Base-by-base conservation (phyloP, 2,113 vertebrate genomes). In the Plecotus auritus region DNA sequence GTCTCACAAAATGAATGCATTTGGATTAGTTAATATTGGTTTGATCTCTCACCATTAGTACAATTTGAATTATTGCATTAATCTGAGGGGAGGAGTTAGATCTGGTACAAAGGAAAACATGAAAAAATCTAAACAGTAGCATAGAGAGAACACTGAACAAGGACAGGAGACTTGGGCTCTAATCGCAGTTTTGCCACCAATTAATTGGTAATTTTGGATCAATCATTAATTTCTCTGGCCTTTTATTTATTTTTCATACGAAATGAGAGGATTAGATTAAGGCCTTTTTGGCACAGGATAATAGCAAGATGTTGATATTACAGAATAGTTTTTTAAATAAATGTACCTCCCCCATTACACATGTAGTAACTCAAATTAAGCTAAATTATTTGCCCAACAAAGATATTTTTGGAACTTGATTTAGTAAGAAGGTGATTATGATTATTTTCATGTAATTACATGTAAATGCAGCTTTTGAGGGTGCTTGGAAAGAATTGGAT, bases 321-420 rank as follows among this genome's bases (percentile, higher is more conserved):
- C 56, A 87, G 64, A 94, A 59, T 78, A 78, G 22, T 47, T 94
- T 81, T 84, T 85, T 14, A 69, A 92, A 73, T 85, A 85, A 66
- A 51, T 22, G 4, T 40, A 56, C 6, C 17, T 7, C 10, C 26
- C 10, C 4, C 47, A 26, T 90, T 49, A 64, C 8, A 45, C 7
- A 42, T 69, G 18, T 16, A 17, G 18, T 87, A 54, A 80, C n/a
- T 89, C 72, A 81, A 77, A 90, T 73, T 90, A 74, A 93, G 26
- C 26, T 80, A 49, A 82, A 76, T 70, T 70, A 20, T 94, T 95
- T 94, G 26, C 22, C 42, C 32, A 88, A 56, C 59, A 84, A 94
- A 92, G 64, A 42, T 80, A 70, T 37, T 95, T 94, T 96, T 47
- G 77, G 51, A 88, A 69, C 47, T 74, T 82, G 61, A 37, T 82